phyloP scores from a whole-genome alignment of 2,888 invertebrate species.

The Lumbricus terrestris region DNA sequence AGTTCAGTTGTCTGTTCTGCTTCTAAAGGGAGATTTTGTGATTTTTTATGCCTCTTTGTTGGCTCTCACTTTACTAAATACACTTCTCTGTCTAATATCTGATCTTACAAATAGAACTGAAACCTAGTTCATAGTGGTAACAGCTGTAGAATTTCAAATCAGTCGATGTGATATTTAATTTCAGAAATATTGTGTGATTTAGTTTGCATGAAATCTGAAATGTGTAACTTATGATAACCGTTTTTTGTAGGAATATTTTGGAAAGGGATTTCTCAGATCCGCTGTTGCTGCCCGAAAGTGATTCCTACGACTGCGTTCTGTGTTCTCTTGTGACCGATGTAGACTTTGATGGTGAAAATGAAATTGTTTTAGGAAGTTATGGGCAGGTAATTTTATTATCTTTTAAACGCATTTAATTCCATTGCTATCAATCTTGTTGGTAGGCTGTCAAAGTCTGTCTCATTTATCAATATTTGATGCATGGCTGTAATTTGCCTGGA shows the following conservation, averaged over 20 bases:
- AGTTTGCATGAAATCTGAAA: not conserved
- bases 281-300: constrained; percentile 60
- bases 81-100: no score
- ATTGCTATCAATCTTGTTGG: no score
- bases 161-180: not conserved
- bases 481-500: no score
- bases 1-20: no score
- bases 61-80: not conserved
- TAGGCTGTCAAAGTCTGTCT: no score
- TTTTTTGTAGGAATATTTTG: constrained; percentile 42
- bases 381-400: constrained; percentile 61
- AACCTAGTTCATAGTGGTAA: no score
- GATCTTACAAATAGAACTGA: no score
- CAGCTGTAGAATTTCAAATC: no score
- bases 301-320: constrained; percentile 66
- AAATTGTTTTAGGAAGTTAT: constrained; percentile 71
- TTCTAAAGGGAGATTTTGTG: no score
- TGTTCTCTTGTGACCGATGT: constrained; percentile 69
- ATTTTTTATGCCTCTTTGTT: not conserved
- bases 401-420: not conserved
- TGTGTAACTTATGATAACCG: not conserved
- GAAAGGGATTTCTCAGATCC: constrained; percentile 49
- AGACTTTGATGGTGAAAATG: constrained; percentile 71
- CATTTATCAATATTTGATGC: no score
- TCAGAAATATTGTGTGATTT: not conserved